Base-by-base conservation (phyloP, 2,888 invertebrate species). In the Orchestes rusci region DNA sequence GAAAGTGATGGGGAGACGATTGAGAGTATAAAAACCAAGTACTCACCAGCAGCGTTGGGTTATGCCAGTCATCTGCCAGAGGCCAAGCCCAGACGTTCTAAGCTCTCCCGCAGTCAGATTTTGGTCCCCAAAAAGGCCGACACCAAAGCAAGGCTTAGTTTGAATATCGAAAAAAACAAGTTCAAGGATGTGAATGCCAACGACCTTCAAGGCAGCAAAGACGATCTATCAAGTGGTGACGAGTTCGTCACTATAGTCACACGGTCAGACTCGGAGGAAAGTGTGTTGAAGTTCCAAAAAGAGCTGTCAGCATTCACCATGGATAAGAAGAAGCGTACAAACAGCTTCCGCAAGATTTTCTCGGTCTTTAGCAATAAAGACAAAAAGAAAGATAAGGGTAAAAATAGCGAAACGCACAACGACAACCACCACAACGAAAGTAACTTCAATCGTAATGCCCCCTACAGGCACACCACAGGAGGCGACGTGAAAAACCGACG, bases 301-400 rank as follows among this genome's bases (percentile, higher is more conserved):
- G 62, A 62, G 49, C 54, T 68, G 10, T 55, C 61, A 2, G 51
- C 57, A 32, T 64, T 68, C 47, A 58, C 59, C 5, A 66, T 64
- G 64, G 64, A 65, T 16, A 62, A 67, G 32, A 66, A 65, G 50
- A 69, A 66, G 53, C 59, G 68, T 4, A 56, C 58, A 35, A 64
- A 58, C 46, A 64, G 66, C 46, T 66, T 69, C 35, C 56, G 59
- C 4, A 62, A 56, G 50, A 58, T 67, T 28, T 63, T 68, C 31
- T 53, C 60, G 4, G 54, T 66, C 33, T 63, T 66, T 53, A 50
- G 62, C 1, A 68, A 66, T 43, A 56, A 64, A 31, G 67, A 66
- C 43, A 69, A 70, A 44, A 69, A 68, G 35, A 69, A 70, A 47
- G 69, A 70, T 3, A 56, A 58, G 13, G 67, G 68, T 31, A 64